Percentiles rank a stretch among this genome's conserved stretches.
These are phyloP conservation scores for Battus philenor DNA, from an alignment of 1,140 invertebrate genomes.

Conservation along the genomic window DNA sequence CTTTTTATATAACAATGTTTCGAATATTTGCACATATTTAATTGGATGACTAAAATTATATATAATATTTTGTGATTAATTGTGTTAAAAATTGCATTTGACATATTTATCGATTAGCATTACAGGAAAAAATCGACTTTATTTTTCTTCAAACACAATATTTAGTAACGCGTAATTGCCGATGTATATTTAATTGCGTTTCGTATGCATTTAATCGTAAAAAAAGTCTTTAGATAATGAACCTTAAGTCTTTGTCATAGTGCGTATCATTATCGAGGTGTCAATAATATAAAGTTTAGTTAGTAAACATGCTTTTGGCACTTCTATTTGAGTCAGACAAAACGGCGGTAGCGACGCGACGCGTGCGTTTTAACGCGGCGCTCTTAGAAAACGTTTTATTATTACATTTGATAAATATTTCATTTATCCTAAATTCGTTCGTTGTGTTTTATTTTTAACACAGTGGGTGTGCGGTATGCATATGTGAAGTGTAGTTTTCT, in stretches of 20 bases:
- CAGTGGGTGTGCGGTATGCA: too few relatives aligned
- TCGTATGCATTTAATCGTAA: neutral
- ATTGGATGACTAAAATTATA: too few relatives aligned
- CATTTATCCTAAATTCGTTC: too few relatives aligned
- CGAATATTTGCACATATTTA: too few relatives aligned
- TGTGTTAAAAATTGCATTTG: too few relatives aligned
- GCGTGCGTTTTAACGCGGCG: conserved; percentile 2
- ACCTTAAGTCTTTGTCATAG: conserved; percentile 17
- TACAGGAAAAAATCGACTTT: too few relatives aligned
- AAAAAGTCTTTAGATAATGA: neutral
- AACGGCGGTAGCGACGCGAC: conserved; percentile 5
- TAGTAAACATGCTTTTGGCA: conserved; percentile 11
- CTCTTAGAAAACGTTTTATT: neutral
- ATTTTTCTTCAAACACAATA: too few relatives aligned
- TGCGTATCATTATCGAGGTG: conserved; percentile 11
- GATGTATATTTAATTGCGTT: conserved; percentile 1
- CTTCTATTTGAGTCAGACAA: conserved; percentile 2
- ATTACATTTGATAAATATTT: conserved; percentile 1
- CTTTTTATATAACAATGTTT: too few relatives aligned
- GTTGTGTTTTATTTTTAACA: too few relatives aligned
- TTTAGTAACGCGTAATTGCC: conserved; percentile 1
- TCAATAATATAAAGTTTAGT: conserved; percentile 24
- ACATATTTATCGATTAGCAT: too few relatives aligned
- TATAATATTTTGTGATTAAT: too few relatives aligned
- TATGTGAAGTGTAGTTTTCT: too few relatives aligned